A percentile compares a stretch with the other conserved stretches of the same genome.
These are phyloP conservation scores for Zaprionus africanus DNA, from an alignment of 1,140 invertebrate species.

Conservation along the genomic window DNA sequence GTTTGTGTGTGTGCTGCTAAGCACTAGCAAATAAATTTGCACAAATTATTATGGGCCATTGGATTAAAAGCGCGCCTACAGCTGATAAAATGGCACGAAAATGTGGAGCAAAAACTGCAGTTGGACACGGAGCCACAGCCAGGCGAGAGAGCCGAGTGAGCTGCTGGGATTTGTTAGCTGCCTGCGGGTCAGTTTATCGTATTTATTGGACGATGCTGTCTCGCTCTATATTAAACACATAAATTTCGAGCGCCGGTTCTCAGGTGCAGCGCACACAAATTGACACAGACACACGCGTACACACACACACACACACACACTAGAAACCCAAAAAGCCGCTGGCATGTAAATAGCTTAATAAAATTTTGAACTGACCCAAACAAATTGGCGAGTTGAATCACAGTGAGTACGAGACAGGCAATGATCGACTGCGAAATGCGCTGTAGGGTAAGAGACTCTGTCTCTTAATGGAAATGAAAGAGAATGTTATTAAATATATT, in stretches of 20 bases:
- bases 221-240: constrained; percentile 73
- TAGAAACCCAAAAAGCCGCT: constrained; percentile 28
- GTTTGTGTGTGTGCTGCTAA: constrained; percentile 46
- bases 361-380: constrained; percentile 58
- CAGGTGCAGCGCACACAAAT: constrained; percentile 46
- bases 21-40: constrained; percentile 78
- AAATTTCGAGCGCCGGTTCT: constrained; percentile 57
- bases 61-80: constrained; percentile 63
- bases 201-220: constrained; percentile 62
- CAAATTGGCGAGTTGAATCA: constrained; percentile 38
- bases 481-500: too few species aligned
- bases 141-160: neutral
- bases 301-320: constrained; percentile 8
- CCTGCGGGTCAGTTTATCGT: constrained; percentile 69
- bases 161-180: constrained; percentile 31
- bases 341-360: constrained; percentile 74
- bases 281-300: constrained; percentile 31
- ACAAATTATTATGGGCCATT: constrained; percentile 79
- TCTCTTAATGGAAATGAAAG: too few species aligned
- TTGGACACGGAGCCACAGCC: constrained; percentile 9
- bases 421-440: neutral
- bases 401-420: too few species aligned
- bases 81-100: constrained; percentile 39
- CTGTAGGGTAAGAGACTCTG: neutral
- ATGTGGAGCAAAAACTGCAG: constrained; percentile 42